A percentile compares a stretch with the other conserved stretches of the same genome.
These are phyloP conservation scores for Panthera leo DNA, from an alignment of 2,113 vertebrate genomes.

Conservation along the genomic window DNA sequence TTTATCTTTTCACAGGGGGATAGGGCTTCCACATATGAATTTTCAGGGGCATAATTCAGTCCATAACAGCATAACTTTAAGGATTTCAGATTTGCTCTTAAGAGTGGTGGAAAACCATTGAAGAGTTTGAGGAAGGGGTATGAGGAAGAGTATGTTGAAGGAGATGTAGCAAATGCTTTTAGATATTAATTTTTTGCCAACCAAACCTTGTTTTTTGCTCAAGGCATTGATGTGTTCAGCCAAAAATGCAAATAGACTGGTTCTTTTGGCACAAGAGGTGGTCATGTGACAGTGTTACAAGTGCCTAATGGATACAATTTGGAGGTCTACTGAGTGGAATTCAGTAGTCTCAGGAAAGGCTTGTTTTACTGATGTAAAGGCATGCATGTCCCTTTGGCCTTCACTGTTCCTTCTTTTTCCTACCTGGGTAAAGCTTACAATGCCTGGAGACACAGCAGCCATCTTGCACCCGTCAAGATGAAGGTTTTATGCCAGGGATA, in stretches of 20 bases:
- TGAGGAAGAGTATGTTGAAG: not conserved
- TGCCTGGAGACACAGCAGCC: not conserved
- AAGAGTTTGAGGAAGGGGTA: not conserved
- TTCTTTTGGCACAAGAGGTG: not conserved
- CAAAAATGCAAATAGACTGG: not conserved
- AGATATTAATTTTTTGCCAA: conserved; percentile 26
- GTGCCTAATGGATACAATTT: not conserved
- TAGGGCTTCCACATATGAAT: not conserved
- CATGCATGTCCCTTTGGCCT: not conserved
- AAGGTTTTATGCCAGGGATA: not conserved
- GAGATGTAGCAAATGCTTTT: not conserved
- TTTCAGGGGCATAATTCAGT: not conserved
- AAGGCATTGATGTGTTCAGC: not conserved
- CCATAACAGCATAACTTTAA: not conserved
- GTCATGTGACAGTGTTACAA: not conserved
- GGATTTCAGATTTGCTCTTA: not conserved
- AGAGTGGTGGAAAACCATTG: not conserved
- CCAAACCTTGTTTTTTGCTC: not conserved
- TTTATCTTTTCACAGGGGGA: not conserved
- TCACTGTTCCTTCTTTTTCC: not conserved
- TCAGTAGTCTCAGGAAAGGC: not conserved
- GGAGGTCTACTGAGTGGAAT: not conserved
- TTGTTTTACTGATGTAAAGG: not conserved
- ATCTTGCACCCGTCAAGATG: not conserved
- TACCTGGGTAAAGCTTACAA: not conserved